Base-by-base conservation (phyloP, 2,888 invertebrate genomes). In the Blera fallax region DNA sequence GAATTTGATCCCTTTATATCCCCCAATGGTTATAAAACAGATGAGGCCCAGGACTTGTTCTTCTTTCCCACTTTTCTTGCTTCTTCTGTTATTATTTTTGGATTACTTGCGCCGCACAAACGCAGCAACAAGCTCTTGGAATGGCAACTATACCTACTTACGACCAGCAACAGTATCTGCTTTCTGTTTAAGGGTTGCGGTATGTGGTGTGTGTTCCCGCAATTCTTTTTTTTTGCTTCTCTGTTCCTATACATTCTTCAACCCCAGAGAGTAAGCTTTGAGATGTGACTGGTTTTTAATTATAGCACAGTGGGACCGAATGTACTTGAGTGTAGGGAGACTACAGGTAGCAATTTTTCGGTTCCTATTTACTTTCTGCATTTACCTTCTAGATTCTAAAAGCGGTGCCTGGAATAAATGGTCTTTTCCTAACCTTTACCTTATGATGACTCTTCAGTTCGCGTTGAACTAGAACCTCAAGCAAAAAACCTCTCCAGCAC, bases 1-100 rank as follows among this genome's bases (percentile, higher is more conserved):
- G 84, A 80, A 80, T 84, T 84, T 84, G 84, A 84, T 84, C 84
- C 84, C 80, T 84, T 84, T 84, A 80, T 84, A 84, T 84, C 80
- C 84, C 84, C 84, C 80, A 84, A 84, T 84, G 84, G 80, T 84
- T 84, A 80, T 80, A 84, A 80, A 84, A 84, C 84, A 84, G 84
- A 84, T 84, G 84, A 84, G 84, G 84, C 84, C 74, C 80, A 84
- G 84, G 64, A 70, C 84, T 80, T 84, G 65, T 76, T 80, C 69
- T 64, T 80, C 64, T 32, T 80, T 84, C 48, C 48, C 79, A 62
- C 56, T 69, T 73, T 78, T 67, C 72, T 32, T 73, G 50, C 56
- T 64, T 58, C 43, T 52, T 50, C 74, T 80, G 64, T 84, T 84
- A 84, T 84, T 80, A 84, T 84, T 76, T 80, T 65, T 80, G 84